Conservation (phyloP, 2,888 invertebrate species). For the Sarcophaga caerulescens region DNA sequence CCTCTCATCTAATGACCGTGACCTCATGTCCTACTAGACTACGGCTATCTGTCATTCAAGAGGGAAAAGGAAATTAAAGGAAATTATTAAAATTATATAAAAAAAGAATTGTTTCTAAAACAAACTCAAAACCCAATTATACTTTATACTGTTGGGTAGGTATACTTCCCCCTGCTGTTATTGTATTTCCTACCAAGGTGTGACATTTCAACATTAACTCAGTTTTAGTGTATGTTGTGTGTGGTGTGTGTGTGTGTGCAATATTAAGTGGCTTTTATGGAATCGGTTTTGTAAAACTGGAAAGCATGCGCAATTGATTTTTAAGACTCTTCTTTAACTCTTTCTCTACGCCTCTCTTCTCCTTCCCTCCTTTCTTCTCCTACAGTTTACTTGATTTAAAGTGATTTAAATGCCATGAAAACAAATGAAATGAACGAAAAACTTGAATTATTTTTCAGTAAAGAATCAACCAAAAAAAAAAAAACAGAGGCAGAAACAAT, state of each 20-base stretch:
- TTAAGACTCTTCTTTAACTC: background rate
- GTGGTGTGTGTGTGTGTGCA: background rate
- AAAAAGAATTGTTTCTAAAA: too few relatives aligned
- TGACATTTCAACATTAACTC: slow-evolving; percentile 33
- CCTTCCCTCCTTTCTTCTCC: background rate
- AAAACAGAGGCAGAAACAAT: too few relatives aligned
- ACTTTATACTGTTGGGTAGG: background rate
- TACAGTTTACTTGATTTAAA: slow-evolving; percentile 6
- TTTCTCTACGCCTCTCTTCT: background rate
- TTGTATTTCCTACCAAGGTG: slow-evolving; percentile 21
- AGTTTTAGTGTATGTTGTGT: background rate
- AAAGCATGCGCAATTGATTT: slow-evolving; percentile 54
- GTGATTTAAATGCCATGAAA: slow-evolving; percentile 43
- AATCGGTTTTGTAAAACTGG: slow-evolving; percentile 1
- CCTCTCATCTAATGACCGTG: too few relatives aligned
- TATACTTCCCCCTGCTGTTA: slow-evolving; percentile 12
- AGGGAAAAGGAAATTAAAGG: too few relatives aligned
- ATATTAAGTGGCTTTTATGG: background rate
- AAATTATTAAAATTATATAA: too few relatives aligned
- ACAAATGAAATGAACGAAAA: background rate
- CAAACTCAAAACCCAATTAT: too few relatives aligned
- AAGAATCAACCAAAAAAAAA: too few relatives aligned
- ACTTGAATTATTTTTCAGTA: slow-evolving; percentile 37
- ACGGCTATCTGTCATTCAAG: too few relatives aligned
- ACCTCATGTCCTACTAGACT: too few relatives aligned